These are phyloP conservation scores for Byasa hedistus DNA, from an alignment of 2,888 invertebrate species.

Conservation along the genomic window DNA sequence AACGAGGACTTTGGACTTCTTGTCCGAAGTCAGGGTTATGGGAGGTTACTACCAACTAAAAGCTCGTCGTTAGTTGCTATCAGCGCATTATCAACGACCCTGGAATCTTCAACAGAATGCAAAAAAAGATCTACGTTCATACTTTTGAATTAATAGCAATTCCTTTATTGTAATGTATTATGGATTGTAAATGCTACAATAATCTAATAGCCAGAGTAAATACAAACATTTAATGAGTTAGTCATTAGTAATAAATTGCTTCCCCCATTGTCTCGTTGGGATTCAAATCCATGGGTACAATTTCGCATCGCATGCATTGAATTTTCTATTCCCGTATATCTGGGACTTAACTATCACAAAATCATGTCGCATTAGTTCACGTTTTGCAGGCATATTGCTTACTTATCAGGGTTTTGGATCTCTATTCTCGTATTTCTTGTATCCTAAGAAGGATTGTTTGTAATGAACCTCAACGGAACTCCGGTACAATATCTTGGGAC, in stretches of 20 bases:
- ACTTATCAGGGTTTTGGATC: constrained; percentile 47
- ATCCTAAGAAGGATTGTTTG: constrained; percentile 35
- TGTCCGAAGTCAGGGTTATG: too few relatives aligned
- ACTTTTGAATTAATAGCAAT: too few relatives aligned
- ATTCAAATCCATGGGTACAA: constrained; percentile 40
- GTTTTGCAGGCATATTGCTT: constrained; percentile 52
- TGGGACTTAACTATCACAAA: constrained; percentile 48
- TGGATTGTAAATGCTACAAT: too few relatives aligned
- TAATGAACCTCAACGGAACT: constrained; percentile 33
- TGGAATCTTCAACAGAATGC: too few relatives aligned
- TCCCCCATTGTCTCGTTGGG: constrained; percentile 18
- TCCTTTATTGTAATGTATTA: too few relatives aligned
- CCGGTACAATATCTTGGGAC: constrained; percentile 17
- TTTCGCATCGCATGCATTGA: constrained; percentile 36
- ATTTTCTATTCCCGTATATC: constrained; percentile 44
- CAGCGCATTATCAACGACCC: too few relatives aligned
- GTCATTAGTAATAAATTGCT: constrained; percentile 9
- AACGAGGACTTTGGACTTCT: too few relatives aligned
- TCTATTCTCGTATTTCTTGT: constrained; percentile 27
- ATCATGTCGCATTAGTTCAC: constrained; percentile 64
- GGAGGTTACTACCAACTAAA: too few relatives aligned
- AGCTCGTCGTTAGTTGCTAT: too few relatives aligned
- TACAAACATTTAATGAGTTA: constrained; percentile 1
- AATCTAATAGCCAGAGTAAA: background rate
- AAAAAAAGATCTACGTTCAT: too few relatives aligned